Evolutionary conservation across 1,140 invertebrate species (phyloP), one percentile per base, ranked within the genome.

Genomic region (Heliconius eleuchia): DNA sequence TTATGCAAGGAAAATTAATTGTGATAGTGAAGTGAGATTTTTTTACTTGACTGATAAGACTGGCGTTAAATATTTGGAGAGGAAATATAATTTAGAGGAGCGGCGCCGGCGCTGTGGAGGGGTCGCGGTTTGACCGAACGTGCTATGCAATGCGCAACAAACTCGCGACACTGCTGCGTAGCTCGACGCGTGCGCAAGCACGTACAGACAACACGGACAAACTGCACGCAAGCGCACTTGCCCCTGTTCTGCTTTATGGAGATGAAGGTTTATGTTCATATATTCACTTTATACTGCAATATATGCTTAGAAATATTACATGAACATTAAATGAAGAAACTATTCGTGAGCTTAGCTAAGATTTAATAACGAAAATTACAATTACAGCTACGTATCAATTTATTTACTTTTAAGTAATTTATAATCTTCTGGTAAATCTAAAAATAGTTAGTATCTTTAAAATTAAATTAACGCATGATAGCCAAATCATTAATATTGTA

Each of bases 71-170:
- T 77, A 71, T 82, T 79, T 73, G 77, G 70, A 82, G 81, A 66
- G 73, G 46, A 76, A 52, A 66, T 23, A 77, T 76, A 16, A 57
- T 46, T 71, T 73, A 52, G 73, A 73, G 78, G 76, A 73, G 50
- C 82, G 85, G 88, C 90, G 92, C 90, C 88, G 90, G 92, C 90
- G 91, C 88, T 89, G 86, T 80, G 79, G 84, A 83, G 80, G 76
- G 80, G 83, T 82, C 78, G 80, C 71, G 82, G 83, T 84, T 84
- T 77, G 80, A 57, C 66, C 86, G 88, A 85, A 89, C 88, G 89
- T 89, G 92, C 91, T 88, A 93, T 92, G 92, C 85, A 88, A 94
- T 94, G 92, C 92, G 90, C 77, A 92, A 92, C 72, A 92, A 91
- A 91, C 88, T 94, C 76, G 82, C 90, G 80, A 87, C 88, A 71